Percentiles rank a stretch among this genome's conserved stretches.
Evolutionary conservation across 2,113 vertebrate species (phyloP).

Genomic region (Varanus komodoensis): DNA sequence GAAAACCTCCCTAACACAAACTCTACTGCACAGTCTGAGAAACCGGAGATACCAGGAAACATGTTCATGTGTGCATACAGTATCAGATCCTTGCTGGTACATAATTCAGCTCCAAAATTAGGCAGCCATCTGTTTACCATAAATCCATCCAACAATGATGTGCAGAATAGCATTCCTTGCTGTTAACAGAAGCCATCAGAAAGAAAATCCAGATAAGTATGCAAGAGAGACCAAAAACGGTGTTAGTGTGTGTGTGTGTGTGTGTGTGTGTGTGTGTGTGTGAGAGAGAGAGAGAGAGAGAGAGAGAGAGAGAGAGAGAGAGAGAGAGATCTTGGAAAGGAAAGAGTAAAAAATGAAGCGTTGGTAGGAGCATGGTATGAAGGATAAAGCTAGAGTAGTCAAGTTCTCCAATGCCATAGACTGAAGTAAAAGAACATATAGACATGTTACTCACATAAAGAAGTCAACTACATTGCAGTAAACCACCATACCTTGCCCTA

Average conservation of each 20-base stretch:
- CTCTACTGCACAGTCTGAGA: not conserved
- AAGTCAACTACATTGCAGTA: too few species aligned
- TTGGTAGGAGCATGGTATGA: not conserved
- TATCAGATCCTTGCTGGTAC: not conserved
- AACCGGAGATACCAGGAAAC: not conserved
- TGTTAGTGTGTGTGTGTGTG: too few species aligned
- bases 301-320: too few species aligned
- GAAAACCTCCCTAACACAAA: not conserved
- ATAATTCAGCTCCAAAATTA: slow-evolving; percentile 11
- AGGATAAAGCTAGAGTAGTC: not conserved
- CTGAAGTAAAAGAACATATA: not conserved
- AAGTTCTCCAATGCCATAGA: not conserved
- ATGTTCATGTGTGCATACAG: not conserved
- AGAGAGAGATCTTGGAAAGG: too few species aligned
- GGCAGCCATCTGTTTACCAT: not conserved
- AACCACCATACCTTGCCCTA: too few species aligned
- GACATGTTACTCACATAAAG: not conserved
- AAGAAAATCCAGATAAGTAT: not conserved
- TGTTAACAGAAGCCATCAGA: not conserved
- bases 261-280: not conserved
- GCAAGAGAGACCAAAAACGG: too few species aligned
- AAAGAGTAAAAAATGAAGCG: too few species aligned
- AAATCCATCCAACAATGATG: not conserved
- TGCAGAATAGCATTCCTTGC: not conserved
- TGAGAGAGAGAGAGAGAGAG: not conserved